Base-by-base conservation (phyloP, 2,888 invertebrate species). In the Parnassius apollo region DNA sequence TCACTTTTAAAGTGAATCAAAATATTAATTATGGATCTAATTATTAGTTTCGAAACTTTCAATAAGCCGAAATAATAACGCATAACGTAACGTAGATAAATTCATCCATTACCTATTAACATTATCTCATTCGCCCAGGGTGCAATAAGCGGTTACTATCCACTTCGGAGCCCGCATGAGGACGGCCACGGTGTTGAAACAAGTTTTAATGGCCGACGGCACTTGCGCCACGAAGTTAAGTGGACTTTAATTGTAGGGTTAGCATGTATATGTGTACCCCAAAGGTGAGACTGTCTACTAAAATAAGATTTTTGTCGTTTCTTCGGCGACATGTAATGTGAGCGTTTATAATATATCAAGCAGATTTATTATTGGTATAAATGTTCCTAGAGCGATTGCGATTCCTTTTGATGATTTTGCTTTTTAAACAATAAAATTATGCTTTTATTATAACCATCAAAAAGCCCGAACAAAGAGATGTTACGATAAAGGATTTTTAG, bases 161-260 rank as follows among this genome's bases (percentile, higher is more conserved):
- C 52, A 52, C 54, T 56, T 57, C 62, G 45, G 57, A 63, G 58
- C 59, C 62, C n/a, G n/a, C n/a, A n/a, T n/a, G n/a, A n/a, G n/a
- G n/a, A n/a, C n/a, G n/a, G n/a, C n/a, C n/a, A 69, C 61, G 68
- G 69, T 66, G 69, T 67, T 69, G 64, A 75, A 73, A 75, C 74
- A 83, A 85, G 79, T 85, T 86, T 85, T 84, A 85, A 85, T 83
- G 78, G 82, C 70, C 68, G 75, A 66, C 74, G 75, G 74, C 75
- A 78, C 77, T 82, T 77, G 69, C 69, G 58, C 62, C 49, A 9
- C 49, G 44, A 59, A 65, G 68, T 62, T 62, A 71, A 73, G 68
- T 73, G 70, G 69, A 71, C 75, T n/a, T 62, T 57, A 53, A 61
- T 61, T 57, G 55, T 61, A 57, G 57, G 51, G n/a, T 57, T 18